Evolutionary conservation across 2,888 invertebrate species (phyloP).

Genomic region (Euphydryas editha): DNA sequence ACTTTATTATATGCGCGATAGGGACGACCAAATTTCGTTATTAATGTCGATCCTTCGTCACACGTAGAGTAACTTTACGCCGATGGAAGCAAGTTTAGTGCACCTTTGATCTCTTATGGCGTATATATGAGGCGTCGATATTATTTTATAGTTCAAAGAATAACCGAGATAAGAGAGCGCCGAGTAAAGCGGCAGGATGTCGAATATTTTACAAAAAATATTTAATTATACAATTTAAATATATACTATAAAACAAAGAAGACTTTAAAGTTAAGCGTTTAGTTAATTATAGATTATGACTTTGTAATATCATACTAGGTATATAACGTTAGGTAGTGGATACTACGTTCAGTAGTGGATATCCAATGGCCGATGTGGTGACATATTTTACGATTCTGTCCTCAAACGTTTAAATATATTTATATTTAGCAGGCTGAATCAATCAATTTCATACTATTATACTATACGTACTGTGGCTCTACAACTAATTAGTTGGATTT

Average conservation of each 20-base stretch:
- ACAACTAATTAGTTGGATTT: too few relatives aligned
- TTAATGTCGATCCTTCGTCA: conserved; percentile 11
- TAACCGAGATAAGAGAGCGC: conserved; percentile 1
- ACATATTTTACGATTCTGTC: too few relatives aligned
- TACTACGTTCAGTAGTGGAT: too few relatives aligned
- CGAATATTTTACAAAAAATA: background rate
- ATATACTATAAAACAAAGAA: background rate
- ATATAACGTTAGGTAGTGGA: too few relatives aligned
- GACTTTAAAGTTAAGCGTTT: too few relatives aligned
- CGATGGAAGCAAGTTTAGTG: conserved; percentile 46
- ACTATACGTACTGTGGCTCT: too few relatives aligned
- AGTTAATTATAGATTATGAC: too few relatives aligned
- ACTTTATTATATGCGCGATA: conserved; percentile 12
- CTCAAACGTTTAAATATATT: too few relatives aligned
- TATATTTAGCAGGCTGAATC: too few relatives aligned
- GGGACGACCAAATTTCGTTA: conserved; percentile 1
- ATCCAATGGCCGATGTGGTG: too few relatives aligned
- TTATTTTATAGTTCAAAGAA: conserved; percentile 48
- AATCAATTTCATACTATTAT: too few relatives aligned
- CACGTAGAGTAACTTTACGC: conserved; percentile 42
- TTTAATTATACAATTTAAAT: background rate
- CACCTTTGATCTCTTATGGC: conserved; percentile 51
- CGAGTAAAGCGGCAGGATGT: background rate
- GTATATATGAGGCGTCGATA: conserved; percentile 39
- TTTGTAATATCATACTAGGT: too few relatives aligned